These are phyloP conservation scores for Antennarius striatus DNA, from an alignment of 2,113 vertebrate genomes.

Conservation along the genomic window DNA sequence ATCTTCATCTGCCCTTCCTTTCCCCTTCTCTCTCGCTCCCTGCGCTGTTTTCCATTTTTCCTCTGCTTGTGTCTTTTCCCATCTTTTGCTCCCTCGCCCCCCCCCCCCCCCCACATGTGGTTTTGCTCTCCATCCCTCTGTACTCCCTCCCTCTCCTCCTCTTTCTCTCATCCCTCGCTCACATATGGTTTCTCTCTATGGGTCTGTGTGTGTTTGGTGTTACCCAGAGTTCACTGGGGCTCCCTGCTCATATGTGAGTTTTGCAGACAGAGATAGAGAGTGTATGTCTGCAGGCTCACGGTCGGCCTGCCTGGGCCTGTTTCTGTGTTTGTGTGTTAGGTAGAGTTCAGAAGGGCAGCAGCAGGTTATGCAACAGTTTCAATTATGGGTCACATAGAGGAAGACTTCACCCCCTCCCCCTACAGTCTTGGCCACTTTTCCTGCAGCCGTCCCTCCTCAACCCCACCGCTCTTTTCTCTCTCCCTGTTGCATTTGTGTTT, in stretches of 20 bases:
- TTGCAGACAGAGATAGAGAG: conserved; percentile 35
- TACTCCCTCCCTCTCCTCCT: conserved; percentile 22
- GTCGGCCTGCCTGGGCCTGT: conserved; percentile 39
- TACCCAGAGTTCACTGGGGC: conserved; percentile 76
- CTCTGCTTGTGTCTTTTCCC: conserved; percentile 42
- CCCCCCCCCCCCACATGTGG: conserved; percentile 63
- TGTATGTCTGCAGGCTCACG: conserved; percentile 33
- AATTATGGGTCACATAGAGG: conserved; percentile 34
- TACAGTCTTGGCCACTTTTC: neutral
- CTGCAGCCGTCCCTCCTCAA: neutral
- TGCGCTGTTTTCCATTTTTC: conserved; percentile 16
- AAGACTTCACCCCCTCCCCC: neutral
- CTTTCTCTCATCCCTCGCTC: conserved; percentile 66
- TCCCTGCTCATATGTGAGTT: conserved; percentile 42
- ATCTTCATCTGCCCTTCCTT: conserved; percentile 46
- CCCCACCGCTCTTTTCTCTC: neutral
- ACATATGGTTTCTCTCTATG: conserved; percentile 72
- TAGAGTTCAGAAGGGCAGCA: conserved; percentile 54
- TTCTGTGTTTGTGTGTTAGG: conserved; percentile 27
- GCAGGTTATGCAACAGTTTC: conserved; percentile 66
- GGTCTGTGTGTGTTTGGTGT: conserved; percentile 70
- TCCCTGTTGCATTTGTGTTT: neutral
- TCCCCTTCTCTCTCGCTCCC: conserved; percentile 8
- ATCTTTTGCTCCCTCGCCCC: conserved; percentile 39
- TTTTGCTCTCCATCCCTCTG: conserved; percentile 66